Evolutionary conservation across 1,140 invertebrate genomes (phyloP).

Genomic region (Venustaconcha ellipsiformis): DNA sequence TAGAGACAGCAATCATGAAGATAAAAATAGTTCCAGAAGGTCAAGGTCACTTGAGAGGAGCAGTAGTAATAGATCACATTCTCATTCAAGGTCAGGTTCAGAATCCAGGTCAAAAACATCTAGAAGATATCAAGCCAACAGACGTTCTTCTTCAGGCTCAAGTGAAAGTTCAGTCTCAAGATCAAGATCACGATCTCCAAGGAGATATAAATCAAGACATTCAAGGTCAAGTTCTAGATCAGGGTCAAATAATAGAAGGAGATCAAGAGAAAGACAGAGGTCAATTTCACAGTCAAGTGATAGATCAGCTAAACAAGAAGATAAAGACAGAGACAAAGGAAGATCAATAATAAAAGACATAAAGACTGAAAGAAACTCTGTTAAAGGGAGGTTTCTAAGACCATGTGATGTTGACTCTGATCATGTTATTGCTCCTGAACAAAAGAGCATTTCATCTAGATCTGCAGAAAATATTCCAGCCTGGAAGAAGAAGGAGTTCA

Average conservation of each 20-base stretch:
- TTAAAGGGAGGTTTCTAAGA: slow-evolving; percentile 28
- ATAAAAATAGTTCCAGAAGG: slow-evolving; percentile 1
- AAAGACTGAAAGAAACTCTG: slow-evolving; percentile 11
- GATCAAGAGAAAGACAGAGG: slow-evolving; percentile 18
- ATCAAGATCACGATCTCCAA: slow-evolving; percentile 3
- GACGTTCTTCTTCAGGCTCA: too few species aligned
- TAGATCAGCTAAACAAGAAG: slow-evolving; percentile 17
- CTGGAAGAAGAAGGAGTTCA: slow-evolving; percentile 34
- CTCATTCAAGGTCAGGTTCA: too few species aligned
- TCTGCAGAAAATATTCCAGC: slow-evolving; percentile 6
- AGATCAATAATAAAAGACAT: slow-evolving; percentile 3
- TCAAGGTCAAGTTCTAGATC: slow-evolving; percentile 3
- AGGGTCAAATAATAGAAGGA: too few species aligned
- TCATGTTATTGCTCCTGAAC: not conserved
- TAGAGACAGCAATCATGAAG: too few species aligned
- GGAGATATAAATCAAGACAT: slow-evolving; percentile 7
- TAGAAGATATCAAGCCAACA: too few species aligned
- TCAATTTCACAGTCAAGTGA: slow-evolving; percentile 20
- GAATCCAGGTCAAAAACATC: too few species aligned
- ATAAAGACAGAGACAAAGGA: slow-evolving; percentile 8
- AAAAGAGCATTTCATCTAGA: not conserved
- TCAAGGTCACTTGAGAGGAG: slow-evolving; percentile 10
- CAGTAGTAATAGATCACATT: not conserved
- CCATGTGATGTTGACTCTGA: slow-evolving; percentile 11
- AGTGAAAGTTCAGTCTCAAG: not conserved